Percentiles rank a stretch among this genome's conserved stretches.
These are phyloP conservation scores for Achroia grisella DNA, from an alignment of 1,140 invertebrate genomes.

Conservation along the genomic window DNA sequence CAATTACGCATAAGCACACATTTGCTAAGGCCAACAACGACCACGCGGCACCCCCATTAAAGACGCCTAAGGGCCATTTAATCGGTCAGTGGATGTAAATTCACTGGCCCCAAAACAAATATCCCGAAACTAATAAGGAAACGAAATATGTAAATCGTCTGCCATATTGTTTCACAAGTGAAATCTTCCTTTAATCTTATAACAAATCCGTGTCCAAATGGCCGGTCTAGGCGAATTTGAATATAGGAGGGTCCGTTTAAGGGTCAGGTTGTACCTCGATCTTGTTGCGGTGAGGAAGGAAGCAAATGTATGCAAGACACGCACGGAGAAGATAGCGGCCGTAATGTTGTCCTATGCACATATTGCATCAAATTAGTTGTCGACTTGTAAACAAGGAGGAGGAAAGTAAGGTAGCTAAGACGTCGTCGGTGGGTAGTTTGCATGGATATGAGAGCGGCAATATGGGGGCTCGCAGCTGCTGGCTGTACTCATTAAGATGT, in stretches of 20 bases:
- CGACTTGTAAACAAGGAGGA: constrained; percentile 69
- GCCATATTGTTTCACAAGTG: constrained; percentile 73
- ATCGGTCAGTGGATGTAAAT: constrained; percentile 73
- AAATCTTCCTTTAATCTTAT: constrained; percentile 76
- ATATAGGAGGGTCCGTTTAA: constrained; percentile 66
- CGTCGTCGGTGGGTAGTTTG: constrained; percentile 64
- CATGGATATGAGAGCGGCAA: constrained; percentile 70
- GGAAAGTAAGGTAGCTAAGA: constrained; percentile 66
- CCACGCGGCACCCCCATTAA: constrained; percentile 72
- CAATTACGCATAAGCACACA: constrained; percentile 72
- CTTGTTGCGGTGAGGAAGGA: constrained; percentile 41
- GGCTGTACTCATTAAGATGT: constrained; percentile 70
- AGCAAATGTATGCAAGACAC: constrained; percentile 68
- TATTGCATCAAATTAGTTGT: constrained; percentile 75
- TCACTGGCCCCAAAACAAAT: constrained; percentile 69
- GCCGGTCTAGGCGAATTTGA: constrained; percentile 67
- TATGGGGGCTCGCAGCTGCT: constrained; percentile 64
- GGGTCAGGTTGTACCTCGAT: constrained; percentile 46
- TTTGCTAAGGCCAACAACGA: constrained; percentile 69
- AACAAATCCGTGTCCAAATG: constrained; percentile 75
- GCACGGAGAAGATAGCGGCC: constrained; percentile 62
- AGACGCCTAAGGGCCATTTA: constrained; percentile 73
- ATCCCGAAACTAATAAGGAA: constrained; percentile 73
- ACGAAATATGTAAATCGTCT: constrained; percentile 73
- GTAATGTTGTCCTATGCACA: constrained; percentile 72